Percentiles rank a stretch among this genome's conserved stretches.
phyloP scores from a whole-genome alignment of 2,888 invertebrate species.

The Drosophila prolongata region DNA sequence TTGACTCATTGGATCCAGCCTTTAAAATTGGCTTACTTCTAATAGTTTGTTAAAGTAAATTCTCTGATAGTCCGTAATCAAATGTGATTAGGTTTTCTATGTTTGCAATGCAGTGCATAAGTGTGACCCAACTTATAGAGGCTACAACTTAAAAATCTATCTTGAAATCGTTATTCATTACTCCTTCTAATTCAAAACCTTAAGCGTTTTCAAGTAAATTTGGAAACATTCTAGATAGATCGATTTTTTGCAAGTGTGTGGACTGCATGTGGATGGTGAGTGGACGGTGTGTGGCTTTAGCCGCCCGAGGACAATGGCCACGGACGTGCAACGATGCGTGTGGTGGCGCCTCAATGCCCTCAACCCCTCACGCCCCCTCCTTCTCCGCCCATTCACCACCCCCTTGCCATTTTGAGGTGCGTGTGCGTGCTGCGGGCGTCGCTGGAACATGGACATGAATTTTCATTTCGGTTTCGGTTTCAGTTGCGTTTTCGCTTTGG shows the following conservation, averaged over 20 bases:
- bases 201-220: too few relatives aligned
- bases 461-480: conserved; percentile 54
- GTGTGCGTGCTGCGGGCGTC: conserved; percentile 78
- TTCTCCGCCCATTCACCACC: conserved; percentile 5
- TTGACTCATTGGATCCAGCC: too few relatives aligned
- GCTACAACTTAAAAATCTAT: too few relatives aligned
- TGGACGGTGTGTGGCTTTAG: conserved; percentile 33
- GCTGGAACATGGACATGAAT: conserved; percentile 63
- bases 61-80: too few relatives aligned
- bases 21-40: too few relatives aligned
- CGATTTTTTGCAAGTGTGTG: conserved; percentile 4
- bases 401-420: conserved; percentile 72
- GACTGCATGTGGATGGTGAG: conserved; percentile 12
- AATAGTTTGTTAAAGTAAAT: too few relatives aligned
- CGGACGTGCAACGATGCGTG: conserved; percentile 77
- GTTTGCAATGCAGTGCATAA: too few relatives aligned
- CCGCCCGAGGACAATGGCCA: conserved; percentile 73
- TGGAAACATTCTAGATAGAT: too few relatives aligned
- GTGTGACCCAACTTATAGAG: too few relatives aligned
- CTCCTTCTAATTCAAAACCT: too few relatives aligned
- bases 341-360: conserved; percentile 21
- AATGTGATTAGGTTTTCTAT: too few relatives aligned
- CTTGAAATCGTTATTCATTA: too few relatives aligned
- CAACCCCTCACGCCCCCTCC: neutral
- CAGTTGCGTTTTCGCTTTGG: conserved; percentile 52